phyloP scores from a whole-genome alignment of 2,888 invertebrate species.

The Sycophila texana region DNA sequence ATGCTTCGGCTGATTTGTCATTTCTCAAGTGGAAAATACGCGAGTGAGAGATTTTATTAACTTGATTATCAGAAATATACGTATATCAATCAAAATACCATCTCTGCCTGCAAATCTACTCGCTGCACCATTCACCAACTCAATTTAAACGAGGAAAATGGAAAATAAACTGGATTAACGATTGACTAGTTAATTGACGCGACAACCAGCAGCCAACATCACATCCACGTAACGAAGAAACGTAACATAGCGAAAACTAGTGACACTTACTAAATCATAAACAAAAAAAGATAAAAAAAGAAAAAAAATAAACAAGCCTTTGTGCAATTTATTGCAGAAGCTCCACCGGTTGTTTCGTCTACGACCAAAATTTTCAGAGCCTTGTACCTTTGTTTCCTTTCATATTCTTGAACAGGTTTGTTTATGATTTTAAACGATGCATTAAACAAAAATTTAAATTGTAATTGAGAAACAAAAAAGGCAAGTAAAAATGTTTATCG shows the following conservation, averaged over 20 bases:
- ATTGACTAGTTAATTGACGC: slow-evolving; percentile 38
- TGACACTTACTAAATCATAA: slow-evolving; percentile 70
- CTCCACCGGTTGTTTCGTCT: slow-evolving; percentile 66
- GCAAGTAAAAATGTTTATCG: slow-evolving; percentile 49
- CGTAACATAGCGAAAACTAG: slow-evolving; percentile 65
- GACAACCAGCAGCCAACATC: slow-evolving; percentile 71
- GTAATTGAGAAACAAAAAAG: slow-evolving; percentile 44
- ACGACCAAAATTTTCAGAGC: slow-evolving; percentile 58
- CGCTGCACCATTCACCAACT: slow-evolving; percentile 41
- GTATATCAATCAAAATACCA: slow-evolving; percentile 47
- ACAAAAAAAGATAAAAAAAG: slow-evolving; percentile 52
- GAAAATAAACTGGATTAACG: slow-evolving; percentile 37
- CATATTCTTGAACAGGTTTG: slow-evolving; percentile 39
- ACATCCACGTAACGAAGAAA: slow-evolving; percentile 66
- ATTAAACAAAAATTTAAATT: slow-evolving; percentile 40
- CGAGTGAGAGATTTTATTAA: slow-evolving; percentile 41
- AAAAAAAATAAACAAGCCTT: slow-evolving; percentile 68
- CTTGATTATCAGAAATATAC: slow-evolving; percentile 22
- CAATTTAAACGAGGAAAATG: slow-evolving; percentile 33
- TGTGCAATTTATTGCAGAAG: slow-evolving; percentile 72
- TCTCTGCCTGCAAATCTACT: slow-evolving; percentile 45
- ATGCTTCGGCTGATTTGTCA: slow-evolving; percentile 37
- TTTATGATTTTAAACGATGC: slow-evolving; percentile 46
- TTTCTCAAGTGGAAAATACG: slow-evolving; percentile 19
- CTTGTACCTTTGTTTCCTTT: slow-evolving; percentile 54